These are phyloP conservation scores for Scolanthus callimorphus DNA, from an alignment of 92 coral and sea anemone genomes.

Conservation along the genomic window DNA sequence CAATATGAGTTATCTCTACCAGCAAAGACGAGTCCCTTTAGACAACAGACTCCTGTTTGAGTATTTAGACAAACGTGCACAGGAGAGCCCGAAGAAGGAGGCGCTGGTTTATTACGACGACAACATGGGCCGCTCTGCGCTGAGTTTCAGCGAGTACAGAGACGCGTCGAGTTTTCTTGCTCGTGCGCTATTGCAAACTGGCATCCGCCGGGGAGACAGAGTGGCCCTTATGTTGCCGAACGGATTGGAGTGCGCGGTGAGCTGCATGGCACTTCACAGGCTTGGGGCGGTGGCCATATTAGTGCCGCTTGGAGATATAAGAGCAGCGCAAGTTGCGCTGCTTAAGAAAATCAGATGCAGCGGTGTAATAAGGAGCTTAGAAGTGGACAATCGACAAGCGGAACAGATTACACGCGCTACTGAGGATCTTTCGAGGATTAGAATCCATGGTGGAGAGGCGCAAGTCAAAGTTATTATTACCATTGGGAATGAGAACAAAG, in stretches of 20 bases:
- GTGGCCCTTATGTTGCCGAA: slow-evolving; percentile 11
- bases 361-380: slow-evolving; percentile 10
- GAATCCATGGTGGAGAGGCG: not conserved
- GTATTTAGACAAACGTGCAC: slow-evolving; percentile 5
- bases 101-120: slow-evolving; percentile 16
- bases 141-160: slow-evolving; percentile 6
- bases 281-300: slow-evolving; percentile 23
- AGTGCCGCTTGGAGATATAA: slow-evolving; percentile 3
- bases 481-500: not conserved
- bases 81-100: slow-evolving; percentile 9
- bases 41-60: slow-evolving; percentile 14
- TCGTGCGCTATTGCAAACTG: slow-evolving; percentile 2
- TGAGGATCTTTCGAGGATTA: not conserved
- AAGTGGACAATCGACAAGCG: not conserved
- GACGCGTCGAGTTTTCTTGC: slow-evolving; percentile 13
- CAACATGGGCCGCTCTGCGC: not conserved
- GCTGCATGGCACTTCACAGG: slow-evolving; percentile 13
- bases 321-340: slow-evolving; percentile 2
- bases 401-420: not conserved
- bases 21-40: slow-evolving; percentile 19
- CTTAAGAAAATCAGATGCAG: slow-evolving; percentile 16
- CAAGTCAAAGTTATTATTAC: slow-evolving; percentile 3
- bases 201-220: slow-evolving; percentile 16
- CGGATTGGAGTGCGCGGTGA: slow-evolving; percentile 13
- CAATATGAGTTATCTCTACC: slow-evolving; percentile 27